Base-by-base conservation (phyloP, 2,113 vertebrate species). In the Anhinga rufa region DNA sequence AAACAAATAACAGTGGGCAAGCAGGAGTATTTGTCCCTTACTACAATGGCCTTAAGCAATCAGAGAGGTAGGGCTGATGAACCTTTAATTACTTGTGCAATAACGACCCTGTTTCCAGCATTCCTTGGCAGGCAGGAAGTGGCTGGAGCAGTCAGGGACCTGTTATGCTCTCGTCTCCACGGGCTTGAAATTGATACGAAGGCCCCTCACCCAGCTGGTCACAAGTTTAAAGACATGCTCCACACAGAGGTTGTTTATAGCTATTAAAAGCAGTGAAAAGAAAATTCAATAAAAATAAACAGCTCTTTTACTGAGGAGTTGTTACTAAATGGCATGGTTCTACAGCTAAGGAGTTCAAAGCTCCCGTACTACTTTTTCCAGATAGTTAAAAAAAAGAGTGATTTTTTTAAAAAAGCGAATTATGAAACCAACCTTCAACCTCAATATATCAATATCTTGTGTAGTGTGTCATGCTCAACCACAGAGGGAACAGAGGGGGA, bases 61-160 rank as follows among this genome's bases (percentile, higher is more conserved):
- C 88, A 36, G 88, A 96, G 97, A 97, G 93, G 95, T 97, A 97
- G 93, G 83, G 80, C 83, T 88, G 75, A 97, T 95, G 94, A 96
- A 97, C 90, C 89, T 95, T 97, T 93, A 97, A 97, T 97, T 96
- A 95, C 87, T 94, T 95, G 94, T 89, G 92, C 88, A 97, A 97
- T 88, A 96, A 96, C 3, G 69, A 93, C 71, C 92, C 87, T 91
- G 90, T 28, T 95, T 92, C 82, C 95, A 96, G 93, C 94, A 95
- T 94, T 97, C 93, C 71, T 94, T 97, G 94, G 92, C 92, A 95
- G 82, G 77, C 88, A 96, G 77, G 79, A 92, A 92, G 82, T 57
- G 74, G 88, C 92, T 95, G 82, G 64, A 83, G 84, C 86, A 97
- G 90, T 91, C 89, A 89, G 77, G 82, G 90, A 94, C 88, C 85